A percentile compares a stretch with the other conserved stretches of the same genome.
These are phyloP conservation scores for Acrocephalus arundinaceus DNA, from an alignment of 2,113 vertebrate species.

Conservation along the genomic window DNA sequence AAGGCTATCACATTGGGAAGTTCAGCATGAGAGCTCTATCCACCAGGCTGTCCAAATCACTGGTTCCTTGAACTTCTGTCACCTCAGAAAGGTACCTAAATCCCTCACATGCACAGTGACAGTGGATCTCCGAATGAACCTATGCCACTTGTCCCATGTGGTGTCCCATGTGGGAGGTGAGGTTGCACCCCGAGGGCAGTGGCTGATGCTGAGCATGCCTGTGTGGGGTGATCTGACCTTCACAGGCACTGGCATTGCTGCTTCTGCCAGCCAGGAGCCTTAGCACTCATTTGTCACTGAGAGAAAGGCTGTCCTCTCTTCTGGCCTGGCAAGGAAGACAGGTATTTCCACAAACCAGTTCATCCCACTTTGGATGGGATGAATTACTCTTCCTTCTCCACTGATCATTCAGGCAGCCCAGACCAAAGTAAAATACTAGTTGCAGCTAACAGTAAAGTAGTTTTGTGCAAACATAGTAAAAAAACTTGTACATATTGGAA, in stretches of 20 bases:
- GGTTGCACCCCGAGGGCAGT: neutral
- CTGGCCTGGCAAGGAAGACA: neutral
- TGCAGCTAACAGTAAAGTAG: neutral
- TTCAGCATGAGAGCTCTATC: neutral
- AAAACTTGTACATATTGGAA: neutral
- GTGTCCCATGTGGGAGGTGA: rapidly evolving
- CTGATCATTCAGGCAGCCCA: neutral
- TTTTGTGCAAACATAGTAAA: neutral
- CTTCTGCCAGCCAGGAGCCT: neutral
- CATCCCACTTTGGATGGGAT: neutral
- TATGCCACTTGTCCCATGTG: neutral
- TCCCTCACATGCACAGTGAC: rapidly evolving
- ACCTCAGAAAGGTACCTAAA: neutral
- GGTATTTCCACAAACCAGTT: neutral
- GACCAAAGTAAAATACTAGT: neutral
- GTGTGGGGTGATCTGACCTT: no score
- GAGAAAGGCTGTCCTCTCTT: neutral
- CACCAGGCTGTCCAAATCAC: neutral
- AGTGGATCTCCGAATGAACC: no score
- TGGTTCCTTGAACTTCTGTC: neutral
- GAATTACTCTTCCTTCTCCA: neutral
- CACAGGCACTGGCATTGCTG: neutral
- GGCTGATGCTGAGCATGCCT: neutral
- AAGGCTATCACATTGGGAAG: neutral
- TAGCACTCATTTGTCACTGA: neutral